Conservation (phyloP, 92 coral and sea anemone species). For the Epizoanthus rinbou region DNA sequence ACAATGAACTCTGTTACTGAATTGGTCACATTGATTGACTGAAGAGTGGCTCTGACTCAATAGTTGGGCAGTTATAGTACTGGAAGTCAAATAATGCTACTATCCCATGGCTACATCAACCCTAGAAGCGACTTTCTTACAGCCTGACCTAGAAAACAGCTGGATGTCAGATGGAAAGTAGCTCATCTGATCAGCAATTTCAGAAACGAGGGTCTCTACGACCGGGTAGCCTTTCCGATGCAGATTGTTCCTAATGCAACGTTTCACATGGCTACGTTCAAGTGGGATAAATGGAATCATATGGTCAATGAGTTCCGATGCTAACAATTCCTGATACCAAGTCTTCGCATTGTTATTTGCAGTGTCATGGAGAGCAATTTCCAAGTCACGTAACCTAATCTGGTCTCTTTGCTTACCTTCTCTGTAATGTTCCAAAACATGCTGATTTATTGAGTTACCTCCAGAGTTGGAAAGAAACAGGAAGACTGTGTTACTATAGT, state of each 20-base stretch:
- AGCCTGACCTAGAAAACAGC: slow-evolving; percentile 82
- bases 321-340: slow-evolving; percentile 74
- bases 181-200: slow-evolving; percentile 74
- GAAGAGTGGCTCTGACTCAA: not conserved
- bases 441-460: slow-evolving; percentile 69
- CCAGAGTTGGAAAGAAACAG: slow-evolving; percentile 86
- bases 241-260: slow-evolving; percentile 69
- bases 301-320: slow-evolving; percentile 74
- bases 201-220: slow-evolving; percentile 51
- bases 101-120: slow-evolving; percentile 79
- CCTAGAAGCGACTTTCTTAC: slow-evolving; percentile 87
- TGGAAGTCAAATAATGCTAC: not conserved
- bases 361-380: slow-evolving; percentile 49
- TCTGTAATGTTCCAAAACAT: slow-evolving; percentile 57
- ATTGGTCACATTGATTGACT: no score
- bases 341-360: slow-evolving; percentile 37
- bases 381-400: slow-evolving; percentile 67
- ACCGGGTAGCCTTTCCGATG: slow-evolving; percentile 56
- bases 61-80: no score
- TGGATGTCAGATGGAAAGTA: slow-evolving; percentile 67
- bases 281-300: slow-evolving; percentile 82
- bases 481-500: slow-evolving; percentile 59
- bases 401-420: slow-evolving; percentile 68
- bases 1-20: no score
- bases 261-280: slow-evolving; percentile 77